Base-by-base conservation (phyloP, 2,797 vertebrate species). In the Glossophaga mutica region DNA sequence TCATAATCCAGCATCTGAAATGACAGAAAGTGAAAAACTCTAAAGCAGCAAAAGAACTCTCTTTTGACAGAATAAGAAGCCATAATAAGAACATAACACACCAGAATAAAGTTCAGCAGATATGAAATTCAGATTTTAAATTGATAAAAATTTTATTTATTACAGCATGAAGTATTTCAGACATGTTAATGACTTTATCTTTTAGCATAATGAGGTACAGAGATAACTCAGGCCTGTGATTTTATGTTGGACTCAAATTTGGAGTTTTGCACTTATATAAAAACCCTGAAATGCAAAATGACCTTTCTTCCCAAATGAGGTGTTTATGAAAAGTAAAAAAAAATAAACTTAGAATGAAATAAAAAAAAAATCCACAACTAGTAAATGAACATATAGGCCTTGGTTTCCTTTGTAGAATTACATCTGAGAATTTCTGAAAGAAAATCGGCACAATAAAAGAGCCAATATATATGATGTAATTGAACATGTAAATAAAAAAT, bases 1-100 rank as follows among this genome's bases (percentile, higher is more conserved):
- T 99, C 99, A 92, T 99, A 99, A 98, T 99, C 98, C 89, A 99
- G 97, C 94, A 96, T 98, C 98, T 99, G 95, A 97, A 98, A 95
- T 85, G 32, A 68, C 1, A 94, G 97, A 94, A 97, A 88, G 59
- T 96, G 92, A 97, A 78, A 97, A 46, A 19, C 16, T 79, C 57
- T 82, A 48, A 93, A 91, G 59, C 8, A 84, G 19, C 1, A 16
- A 82, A 59, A 52, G 9, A 3, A 73, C 2, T 79, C 32, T 74
- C 24, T 55, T 87, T 84, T 73, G 32, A 55, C 62, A 77, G 42
- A 71, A 5, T 62, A 67, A 71, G 42, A 87, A 96, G 62, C 21
- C 18, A 10, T 24, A 7, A 21, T 76, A 26, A 79, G 24, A 42
- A 94, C 65, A 18, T 5, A 67, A 50, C 2, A 74, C 3, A n/a